Conservation (phyloP, 2,113 vertebrate species). For the Embiotoca jacksoni region DNA sequence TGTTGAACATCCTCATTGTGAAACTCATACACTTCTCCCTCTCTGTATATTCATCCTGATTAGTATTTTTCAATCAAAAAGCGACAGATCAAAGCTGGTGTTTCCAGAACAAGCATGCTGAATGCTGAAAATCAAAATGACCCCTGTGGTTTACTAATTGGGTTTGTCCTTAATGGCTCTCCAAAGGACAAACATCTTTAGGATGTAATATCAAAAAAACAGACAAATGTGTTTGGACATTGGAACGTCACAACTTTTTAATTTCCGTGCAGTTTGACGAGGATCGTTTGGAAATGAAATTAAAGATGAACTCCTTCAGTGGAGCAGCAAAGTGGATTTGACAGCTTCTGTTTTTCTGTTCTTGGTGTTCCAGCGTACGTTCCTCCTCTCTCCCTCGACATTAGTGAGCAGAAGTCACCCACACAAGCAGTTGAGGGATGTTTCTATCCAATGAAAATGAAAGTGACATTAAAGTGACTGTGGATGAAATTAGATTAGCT, state of each 20-base stretch:
- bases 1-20: neutral
- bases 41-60: neutral
- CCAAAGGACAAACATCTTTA: neutral
- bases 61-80: neutral
- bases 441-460: constrained; percentile 25
- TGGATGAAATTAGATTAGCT: constrained; percentile 25
- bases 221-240: neutral
- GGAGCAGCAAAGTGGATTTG: constrained; percentile 4
- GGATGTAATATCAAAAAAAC: neutral
- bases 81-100: neutral
- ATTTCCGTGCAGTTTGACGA: neutral
- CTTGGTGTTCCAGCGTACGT: neutral
- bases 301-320: constrained; percentile 1
- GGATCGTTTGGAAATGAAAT: neutral
- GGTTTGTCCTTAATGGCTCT: constrained; percentile 8
- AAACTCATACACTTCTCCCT: neutral
- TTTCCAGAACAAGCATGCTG: neutral
- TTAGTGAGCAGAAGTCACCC: neutral
- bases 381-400: neutral
- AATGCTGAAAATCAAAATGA: neutral
- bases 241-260: neutral
- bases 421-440: neutral
- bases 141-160: neutral
- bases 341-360: neutral
- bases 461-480: constrained; percentile 10